Evolutionary conservation across 2,888 invertebrate genomes (phyloP), one percentile per base, ranked within the genome.

Genomic region (Diarsia brunnea): DNA sequence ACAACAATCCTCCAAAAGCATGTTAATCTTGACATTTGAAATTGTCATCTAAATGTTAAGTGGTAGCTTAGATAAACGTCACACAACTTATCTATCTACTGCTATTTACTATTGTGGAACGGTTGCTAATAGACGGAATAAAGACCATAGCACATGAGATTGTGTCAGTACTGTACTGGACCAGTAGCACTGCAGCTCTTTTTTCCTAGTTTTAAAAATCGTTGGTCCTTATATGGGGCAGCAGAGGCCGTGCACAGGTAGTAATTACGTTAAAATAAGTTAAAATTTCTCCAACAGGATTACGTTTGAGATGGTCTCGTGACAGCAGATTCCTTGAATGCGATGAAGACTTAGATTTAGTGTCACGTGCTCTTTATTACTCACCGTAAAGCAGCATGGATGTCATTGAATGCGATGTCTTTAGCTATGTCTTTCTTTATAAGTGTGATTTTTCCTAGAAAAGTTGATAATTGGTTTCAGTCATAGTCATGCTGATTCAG

Each of bases 11-110:
- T 53, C 19, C 43, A 8, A 75, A 61, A 45, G 10, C 53, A 19
- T 14, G 16, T 21, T 65, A 71, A 79, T 73, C 67, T 84, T 70
- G 63, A 70, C 63, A 83, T 38, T 55, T 79, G n/a, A 47, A 19
- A 66, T 14, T 55, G 51, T 19, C n/a, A 55, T 63, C 38, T 24
- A 83, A 58, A 31, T 75, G 27, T 63, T 68, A 51, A 72, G 58
- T 75, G 61, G 61, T 49, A 58, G 19, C 14, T 27, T 19, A 75
- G 58, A 64, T 84, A 81, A 45, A 76, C 49, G 63, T 69, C 27
- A 63, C 24, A 31, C 45, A 60, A n/a, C 19, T 81, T 27, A 5
- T 61, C 14, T 21, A 69, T 10, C 47, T 75, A 31, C 43, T 12
- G 49, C 43, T 81, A 53, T 74, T 66, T 49, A 47, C 16, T 38